Conservation (phyloP, 2,797 vertebrate genomes). For the Xyrichtys novacula region DNA sequence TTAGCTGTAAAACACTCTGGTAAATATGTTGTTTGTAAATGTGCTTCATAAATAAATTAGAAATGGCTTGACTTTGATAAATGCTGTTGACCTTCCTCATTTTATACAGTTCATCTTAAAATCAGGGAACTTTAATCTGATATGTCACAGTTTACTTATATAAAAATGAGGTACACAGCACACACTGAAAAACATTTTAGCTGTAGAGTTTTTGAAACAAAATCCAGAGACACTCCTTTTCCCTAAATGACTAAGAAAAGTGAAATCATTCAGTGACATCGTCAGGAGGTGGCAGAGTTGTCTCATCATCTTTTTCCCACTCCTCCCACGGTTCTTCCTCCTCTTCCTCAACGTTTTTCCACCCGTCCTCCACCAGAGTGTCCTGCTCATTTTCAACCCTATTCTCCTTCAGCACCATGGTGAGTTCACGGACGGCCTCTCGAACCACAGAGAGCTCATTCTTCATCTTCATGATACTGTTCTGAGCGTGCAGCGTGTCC, state of each 20-base stretch:
- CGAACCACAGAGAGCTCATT: slow-evolving; percentile 81
- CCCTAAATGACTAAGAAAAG: neutral
- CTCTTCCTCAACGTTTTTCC: slow-evolving; percentile 44
- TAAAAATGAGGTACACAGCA: slow-evolving; percentile 4
- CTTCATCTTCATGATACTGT: slow-evolving; percentile 83
- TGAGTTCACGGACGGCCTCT: slow-evolving; percentile 79
- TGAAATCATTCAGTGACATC: slow-evolving; percentile 61
- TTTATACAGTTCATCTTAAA: slow-evolving; percentile 15
- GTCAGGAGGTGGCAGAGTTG: slow-evolving; percentile 4
- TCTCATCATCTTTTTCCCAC: slow-evolving; percentile 50
- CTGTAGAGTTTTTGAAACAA: neutral
- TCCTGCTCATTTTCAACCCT: slow-evolving; percentile 15
- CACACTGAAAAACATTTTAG: slow-evolving; percentile 20
- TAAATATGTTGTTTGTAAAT: no score
- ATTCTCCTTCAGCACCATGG: slow-evolving; percentile 63
- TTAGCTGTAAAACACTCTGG: no score
- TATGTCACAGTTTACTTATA: neutral
- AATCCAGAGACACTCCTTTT: neutral
- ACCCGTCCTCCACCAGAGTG: slow-evolving; percentile 37
- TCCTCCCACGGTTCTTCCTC: slow-evolving; percentile 47
- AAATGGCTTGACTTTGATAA: neutral
- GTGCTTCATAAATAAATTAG: no score
- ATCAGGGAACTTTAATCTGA: neutral
- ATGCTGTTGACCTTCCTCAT: neutral
- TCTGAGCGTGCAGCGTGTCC: slow-evolving; percentile 85